Conservation (phyloP, 2,888 invertebrate species). For the Alentia gelatinosa region DNA sequence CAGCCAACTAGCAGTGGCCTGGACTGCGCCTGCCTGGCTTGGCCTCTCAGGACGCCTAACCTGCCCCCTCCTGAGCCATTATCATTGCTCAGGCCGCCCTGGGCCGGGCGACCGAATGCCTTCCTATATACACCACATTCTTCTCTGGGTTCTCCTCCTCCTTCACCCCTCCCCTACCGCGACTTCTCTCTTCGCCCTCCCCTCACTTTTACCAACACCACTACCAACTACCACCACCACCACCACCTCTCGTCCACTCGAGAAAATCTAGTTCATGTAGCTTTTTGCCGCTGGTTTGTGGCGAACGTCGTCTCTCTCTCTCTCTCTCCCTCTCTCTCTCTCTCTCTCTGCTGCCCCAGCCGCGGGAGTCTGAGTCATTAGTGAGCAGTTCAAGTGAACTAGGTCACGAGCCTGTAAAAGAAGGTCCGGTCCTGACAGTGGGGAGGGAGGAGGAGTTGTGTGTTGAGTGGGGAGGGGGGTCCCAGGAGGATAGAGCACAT, state of each 20-base stretch:
- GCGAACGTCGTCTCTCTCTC: not conserved
- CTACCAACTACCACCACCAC: not conserved
- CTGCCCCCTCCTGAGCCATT: constrained; percentile 46
- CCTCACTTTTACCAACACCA: not conserved
- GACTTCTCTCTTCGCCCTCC: not conserved
- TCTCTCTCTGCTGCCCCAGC: not conserved
- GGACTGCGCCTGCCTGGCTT: not conserved
- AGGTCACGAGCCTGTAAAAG: constrained; percentile 35
- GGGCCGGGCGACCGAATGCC: constrained; percentile 4
- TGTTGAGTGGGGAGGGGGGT: no score
- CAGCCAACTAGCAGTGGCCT: constrained; percentile 38
- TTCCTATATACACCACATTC: constrained; percentile 44
- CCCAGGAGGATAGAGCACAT: constrained; percentile 7
- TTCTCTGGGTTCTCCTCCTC: not conserved
- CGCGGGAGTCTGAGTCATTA: constrained; percentile 14
- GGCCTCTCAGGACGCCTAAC: not conserved
- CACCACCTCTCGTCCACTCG: constrained; percentile 13
- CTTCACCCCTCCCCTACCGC: not conserved
- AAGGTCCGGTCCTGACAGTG: constrained; percentile 24
- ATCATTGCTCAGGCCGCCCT: constrained; percentile 31
- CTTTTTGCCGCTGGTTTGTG: not conserved
- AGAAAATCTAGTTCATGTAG: constrained; percentile 34
- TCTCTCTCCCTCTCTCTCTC: not conserved
- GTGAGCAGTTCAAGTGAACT: constrained; percentile 33
- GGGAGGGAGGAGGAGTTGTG: no score